Base-by-base conservation (phyloP, 2,888 invertebrate genomes). In the Electrophaes corylata region DNA sequence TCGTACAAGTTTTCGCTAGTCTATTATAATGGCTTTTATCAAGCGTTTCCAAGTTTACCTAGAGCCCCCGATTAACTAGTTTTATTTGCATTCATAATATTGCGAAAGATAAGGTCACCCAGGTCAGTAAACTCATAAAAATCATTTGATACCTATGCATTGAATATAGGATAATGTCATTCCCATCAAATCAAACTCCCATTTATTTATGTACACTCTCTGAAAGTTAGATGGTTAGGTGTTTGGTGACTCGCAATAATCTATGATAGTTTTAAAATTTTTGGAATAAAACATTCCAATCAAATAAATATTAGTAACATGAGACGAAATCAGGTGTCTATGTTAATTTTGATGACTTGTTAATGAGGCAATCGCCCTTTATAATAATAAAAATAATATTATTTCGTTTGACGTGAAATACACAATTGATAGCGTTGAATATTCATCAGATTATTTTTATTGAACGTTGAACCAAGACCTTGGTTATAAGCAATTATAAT, bases 71-170 rank as follows among this genome's bases (percentile, higher is more conserved):
- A 20, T 31, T 44, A 40, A 19, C 49, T 12, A 18, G 49, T 41
- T 41, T 20, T 2, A 49, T 49, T 49, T 40, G 12, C 29, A 49
- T 47, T 37, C 16, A 1, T 37, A 47, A 37, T 47, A 46, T 48
- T 39, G 12, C 4, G 39, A 49, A 40, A 29, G 35, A 47, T 47
- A 47, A 47, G 48, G 39, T 49, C 39, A 41, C 16, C 10, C 14
- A 41, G 31, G 40, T 40, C 49, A 49, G 19, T 40, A 31, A 49
- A 40, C 49, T n/a, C 40, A 49, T 49, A 18, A 35, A n/a, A 47
- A 29, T 39, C 19, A 23, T 39, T 37, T 39, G 11, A 39, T 20
- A 35, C 20, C 20, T 20, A 19, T n/a, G 5, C 12, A 33, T 35
- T 16, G 8, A 31, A 37, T 16, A 16, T 5, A 37, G 14, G 37